A percentile compares a stretch with the other conserved stretches of the same genome.
phyloP scores from a whole-genome alignment of 2,113 vertebrate genomes.

The Murina feae region DNA sequence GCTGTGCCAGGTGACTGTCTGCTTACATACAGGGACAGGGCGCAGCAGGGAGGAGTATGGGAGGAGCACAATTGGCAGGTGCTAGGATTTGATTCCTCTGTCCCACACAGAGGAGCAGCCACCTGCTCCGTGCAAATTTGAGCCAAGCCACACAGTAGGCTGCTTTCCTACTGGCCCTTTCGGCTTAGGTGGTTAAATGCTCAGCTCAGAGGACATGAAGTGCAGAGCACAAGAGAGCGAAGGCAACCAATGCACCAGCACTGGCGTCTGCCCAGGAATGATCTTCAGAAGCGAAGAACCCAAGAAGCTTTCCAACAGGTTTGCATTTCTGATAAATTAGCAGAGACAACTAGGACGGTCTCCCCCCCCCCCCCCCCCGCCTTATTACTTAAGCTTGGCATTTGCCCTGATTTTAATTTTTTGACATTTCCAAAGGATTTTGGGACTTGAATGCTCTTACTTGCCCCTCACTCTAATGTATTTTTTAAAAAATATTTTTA shows the following conservation, averaged over 20 bases:
- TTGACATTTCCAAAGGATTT: conserved; percentile 54
- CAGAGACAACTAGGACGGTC: conserved; percentile 37
- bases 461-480: not conserved
- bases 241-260: not conserved
- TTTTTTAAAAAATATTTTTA: too few relatives aligned
- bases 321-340: conserved; percentile 53
- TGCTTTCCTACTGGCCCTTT: conserved; percentile 13
- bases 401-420: conserved; percentile 55
- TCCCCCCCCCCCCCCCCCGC: not conserved
- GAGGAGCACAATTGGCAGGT: conserved; percentile 38
- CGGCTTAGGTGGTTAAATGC: not conserved
- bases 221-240: not conserved
- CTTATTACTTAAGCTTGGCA: conserved; percentile 21
- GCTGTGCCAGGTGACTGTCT: conserved; percentile 42
- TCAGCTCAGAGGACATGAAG: not conserved
- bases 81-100: not conserved
- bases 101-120: not conserved
- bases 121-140: conserved; percentile 40
- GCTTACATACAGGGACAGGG: not conserved
- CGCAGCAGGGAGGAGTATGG: not conserved
- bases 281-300: not conserved
- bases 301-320: conserved; percentile 12
- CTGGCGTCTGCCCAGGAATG: not conserved
- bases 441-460: conserved; percentile 4
- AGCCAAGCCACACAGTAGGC: conserved; percentile 50